These are phyloP conservation scores for Paramormyrops kingsleyae DNA, from an alignment of 2,113 vertebrate genomes.

Conservation along the genomic window DNA sequence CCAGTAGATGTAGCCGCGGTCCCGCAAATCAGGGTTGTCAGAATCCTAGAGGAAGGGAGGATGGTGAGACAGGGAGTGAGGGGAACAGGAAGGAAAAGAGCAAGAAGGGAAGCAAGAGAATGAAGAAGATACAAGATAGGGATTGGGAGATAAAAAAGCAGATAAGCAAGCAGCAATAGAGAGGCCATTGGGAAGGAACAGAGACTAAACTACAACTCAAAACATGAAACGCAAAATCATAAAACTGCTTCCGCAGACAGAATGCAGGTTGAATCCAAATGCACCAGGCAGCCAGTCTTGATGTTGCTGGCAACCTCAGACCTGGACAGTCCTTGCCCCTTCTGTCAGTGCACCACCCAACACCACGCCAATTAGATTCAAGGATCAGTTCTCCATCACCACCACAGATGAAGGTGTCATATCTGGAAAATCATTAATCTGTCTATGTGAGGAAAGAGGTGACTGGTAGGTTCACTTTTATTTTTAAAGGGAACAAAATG, in stretches of 20 bases:
- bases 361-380: neutral
- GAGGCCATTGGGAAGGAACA: neutral
- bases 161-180: neutral
- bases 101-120: neutral
- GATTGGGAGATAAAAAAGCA: neutral
- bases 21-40: conserved; percentile 91
- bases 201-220: neutral
- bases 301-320: neutral
- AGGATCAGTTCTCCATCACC: neutral
- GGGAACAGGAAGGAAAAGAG: neutral
- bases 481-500: neutral
- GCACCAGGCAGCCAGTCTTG: neutral
- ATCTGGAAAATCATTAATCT: neutral
- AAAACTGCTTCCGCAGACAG: neutral
- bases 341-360: neutral
- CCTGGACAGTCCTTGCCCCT: neutral
- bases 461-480: neutral
- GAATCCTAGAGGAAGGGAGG: conserved; percentile 70
- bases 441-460: neutral
- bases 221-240: neutral
- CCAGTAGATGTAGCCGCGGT: conserved; percentile 98
- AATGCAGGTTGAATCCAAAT: neutral
- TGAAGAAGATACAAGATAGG: neutral
- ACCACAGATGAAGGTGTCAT: neutral
- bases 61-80: neutral